Evolutionary conservation across 2,888 invertebrate species (phyloP), one percentile per base, ranked within the genome.

Genomic region (Archips crataeganus): DNA sequence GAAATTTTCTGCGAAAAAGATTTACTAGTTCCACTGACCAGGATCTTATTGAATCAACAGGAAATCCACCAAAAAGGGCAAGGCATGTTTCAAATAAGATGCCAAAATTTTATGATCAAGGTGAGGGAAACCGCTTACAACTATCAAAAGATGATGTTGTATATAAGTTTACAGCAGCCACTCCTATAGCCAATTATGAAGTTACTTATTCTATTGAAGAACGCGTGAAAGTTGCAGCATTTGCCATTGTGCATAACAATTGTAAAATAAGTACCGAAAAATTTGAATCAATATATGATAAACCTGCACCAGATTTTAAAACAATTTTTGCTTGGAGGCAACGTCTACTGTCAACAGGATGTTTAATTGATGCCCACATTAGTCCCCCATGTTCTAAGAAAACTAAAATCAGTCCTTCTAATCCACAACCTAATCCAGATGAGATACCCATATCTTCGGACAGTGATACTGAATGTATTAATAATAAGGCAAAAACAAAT

Each of bases 281-380:
- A 79, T 95, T 95, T 89, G 90, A 94, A 82, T 76, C 83, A 49
- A 57, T 86, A 10, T 93, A 83, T 84, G 90, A 90, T 66, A 95
- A 95, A 83, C 93, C 92, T 57, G 94, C 94, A 66, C 95, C 95
- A 59, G 94, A 94, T 81, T 94, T 91, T 75, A 90, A 94, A 80
- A 94, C 94, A 60, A 92, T 95, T 76, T 95, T 93, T 88, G 83
- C 84, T 47, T 94, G 93, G 94, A 85, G 94, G 73, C 91, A 93
- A 77, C 82, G 87, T 15, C 86, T 95, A 39, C 75, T 94, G 57
- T 75, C 77, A 8, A 92, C 91, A 67, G 95, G 95, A 4, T 95
- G 95, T 80, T 82, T 95, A 78, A 84, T 89, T 77, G 94, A 95
- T 79, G 77, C 85, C 69, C 95, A 95, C 81, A 67, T 81, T 62